Conservation (phyloP, 2,113 vertebrate species). For the Mesitornis unicolor region DNA sequence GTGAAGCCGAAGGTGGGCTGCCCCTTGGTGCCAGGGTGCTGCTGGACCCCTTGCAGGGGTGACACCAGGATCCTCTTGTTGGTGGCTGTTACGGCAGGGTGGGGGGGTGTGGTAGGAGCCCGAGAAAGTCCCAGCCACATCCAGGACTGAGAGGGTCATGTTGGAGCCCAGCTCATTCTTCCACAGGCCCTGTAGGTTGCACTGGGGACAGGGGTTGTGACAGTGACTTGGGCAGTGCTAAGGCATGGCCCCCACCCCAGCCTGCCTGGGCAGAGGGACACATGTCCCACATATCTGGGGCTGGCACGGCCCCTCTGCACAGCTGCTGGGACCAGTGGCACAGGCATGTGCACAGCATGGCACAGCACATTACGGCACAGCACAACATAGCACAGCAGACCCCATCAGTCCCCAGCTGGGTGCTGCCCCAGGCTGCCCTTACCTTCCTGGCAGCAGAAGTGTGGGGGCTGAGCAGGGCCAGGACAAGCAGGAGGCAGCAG, state of each 20-base stretch:
- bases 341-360: fast-evolving
- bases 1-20: neutral
- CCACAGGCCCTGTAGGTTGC: neutral
- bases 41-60: neutral
- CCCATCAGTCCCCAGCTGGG: fast-evolving
- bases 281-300: fast-evolving
- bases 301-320: neutral
- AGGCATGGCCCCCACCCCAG: no score
- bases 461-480: fast-evolving
- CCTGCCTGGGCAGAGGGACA: neutral
- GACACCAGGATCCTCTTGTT: neutral
- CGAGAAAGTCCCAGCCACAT: fast-evolving
- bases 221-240: fast-evolving
- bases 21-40: neutral
- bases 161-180: neutral
- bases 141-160: neutral
- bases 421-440: neutral
- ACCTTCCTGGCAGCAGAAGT: neutral
- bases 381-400: neutral
- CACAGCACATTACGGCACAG: fast-evolving
- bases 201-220: neutral
- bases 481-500: neutral
- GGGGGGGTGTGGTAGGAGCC: neutral
- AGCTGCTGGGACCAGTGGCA: no score
- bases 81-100: fast-evolving